Evolutionary conservation across 2,797 vertebrate genomes (phyloP).

Genomic region (Gila robusta): DNA sequence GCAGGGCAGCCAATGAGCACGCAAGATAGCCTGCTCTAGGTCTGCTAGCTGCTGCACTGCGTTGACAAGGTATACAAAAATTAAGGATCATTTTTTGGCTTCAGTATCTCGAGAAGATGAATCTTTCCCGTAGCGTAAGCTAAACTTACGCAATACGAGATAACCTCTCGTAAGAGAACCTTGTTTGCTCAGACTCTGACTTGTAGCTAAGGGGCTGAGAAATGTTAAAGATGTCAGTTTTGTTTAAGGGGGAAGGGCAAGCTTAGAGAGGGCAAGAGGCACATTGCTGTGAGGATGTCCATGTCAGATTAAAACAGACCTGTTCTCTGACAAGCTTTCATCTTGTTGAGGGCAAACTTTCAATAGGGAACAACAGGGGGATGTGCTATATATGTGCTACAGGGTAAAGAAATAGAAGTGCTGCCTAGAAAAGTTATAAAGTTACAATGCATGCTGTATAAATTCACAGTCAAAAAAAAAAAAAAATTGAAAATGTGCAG

Average conservation of each 20-base stretch:
- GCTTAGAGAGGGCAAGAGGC: constrained; percentile 45
- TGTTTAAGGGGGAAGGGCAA: constrained; percentile 40
- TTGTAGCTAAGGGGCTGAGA: constrained; percentile 43
- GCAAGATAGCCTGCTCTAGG: too few relatives aligned
- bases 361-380: constrained; percentile 27
- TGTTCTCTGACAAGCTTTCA: constrained; percentile 38
- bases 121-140: too few relatives aligned
- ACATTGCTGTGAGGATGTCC: constrained; percentile 40
- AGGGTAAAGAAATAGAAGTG: neutral
- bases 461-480: neutral
- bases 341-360: constrained; percentile 23
- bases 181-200: constrained; percentile 47
- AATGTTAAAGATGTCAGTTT: constrained; percentile 44
- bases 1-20: too few relatives aligned
- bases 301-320: constrained; percentile 50
- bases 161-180: too few relatives aligned
- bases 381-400: constrained; percentile 17
- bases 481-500: neutral
- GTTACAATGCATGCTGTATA: neutral
- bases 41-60: too few relatives aligned
- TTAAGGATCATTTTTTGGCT: too few relatives aligned
- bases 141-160: too few relatives aligned
- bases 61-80: too few relatives aligned
- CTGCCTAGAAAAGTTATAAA: neutral
- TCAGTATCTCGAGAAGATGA: too few relatives aligned